Base-by-base conservation (phyloP, 2,888 invertebrate genomes). In the Phragmatobia fuliginosa region DNA sequence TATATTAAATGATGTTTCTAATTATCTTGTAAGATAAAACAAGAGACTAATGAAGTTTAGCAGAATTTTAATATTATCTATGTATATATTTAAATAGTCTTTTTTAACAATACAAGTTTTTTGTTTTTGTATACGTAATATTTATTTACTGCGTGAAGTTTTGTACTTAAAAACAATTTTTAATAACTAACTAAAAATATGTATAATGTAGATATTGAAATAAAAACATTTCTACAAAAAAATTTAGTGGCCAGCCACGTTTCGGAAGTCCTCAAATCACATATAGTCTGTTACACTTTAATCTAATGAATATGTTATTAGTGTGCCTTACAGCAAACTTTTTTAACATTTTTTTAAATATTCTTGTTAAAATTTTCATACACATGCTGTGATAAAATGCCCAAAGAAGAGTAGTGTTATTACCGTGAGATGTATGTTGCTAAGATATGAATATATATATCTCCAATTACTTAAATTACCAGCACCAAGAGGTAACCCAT, bases 211-310 rank as follows among this genome's bases (percentile, higher is more conserved):
- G 6, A 25, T 62, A 31, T 21, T 18, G 31, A 32, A n/a, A 41
- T 14, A 36, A 25, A 18, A 25, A 56, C 5, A 5, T 36, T 64
- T 33, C 33, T 81, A 71, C 45, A 76, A 74, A 70, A 75, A 45
- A 21, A 56, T 74, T 70, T 63, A 61, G 85, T 88, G 87, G 87
- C 88, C 88, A 77, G 88, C 88, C 88, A 88, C 87, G 71, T 81
- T 76, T 67, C 79, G 76, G 80, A 82, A 83, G 78, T 84, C 78
- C 78, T 81, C 72, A 74, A 75, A 75, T 67, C 31, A 71, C 67
- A 36, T 65, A 60, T 38, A 38, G 49, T 41, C 16, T 65, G 32
- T 56, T 75, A 65, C 31, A 62, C 6, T 65, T 68, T 70, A 38
- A 65, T 56, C 67, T 72, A 72, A 33, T 70, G 7, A 21, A 21